Conservation (phyloP, 1,140 invertebrate genomes). For the Probaryconus sp. region DNA sequence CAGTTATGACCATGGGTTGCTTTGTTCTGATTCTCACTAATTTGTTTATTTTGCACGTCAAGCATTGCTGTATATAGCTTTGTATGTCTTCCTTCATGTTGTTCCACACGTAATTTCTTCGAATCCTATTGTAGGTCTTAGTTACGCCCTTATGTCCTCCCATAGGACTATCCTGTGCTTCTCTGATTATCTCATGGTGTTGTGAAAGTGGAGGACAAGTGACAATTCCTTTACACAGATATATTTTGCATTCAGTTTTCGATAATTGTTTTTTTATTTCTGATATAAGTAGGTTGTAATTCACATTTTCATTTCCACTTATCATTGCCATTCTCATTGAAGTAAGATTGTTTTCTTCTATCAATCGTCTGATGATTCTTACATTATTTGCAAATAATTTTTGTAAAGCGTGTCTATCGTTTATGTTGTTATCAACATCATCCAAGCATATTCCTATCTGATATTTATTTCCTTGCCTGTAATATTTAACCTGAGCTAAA, state of each 20-base stretch:
- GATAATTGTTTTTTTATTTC: neutral
- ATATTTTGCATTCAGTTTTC: neutral
- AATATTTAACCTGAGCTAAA: neutral
- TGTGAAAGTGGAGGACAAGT: neutral
- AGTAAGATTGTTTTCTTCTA: too few relatives aligned
- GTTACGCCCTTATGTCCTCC: slow-evolving; percentile 32
- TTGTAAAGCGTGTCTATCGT: neutral
- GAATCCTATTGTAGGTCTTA: slow-evolving; percentile 12
- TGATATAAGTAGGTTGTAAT: too few relatives aligned
- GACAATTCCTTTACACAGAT: neutral
- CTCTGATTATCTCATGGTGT: neutral
- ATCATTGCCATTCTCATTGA: too few relatives aligned
- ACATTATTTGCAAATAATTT: neutral
- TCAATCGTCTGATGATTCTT: too few relatives aligned
- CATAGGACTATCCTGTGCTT: slow-evolving; percentile 14
- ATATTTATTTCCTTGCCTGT: neutral
- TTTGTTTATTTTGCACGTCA: slow-evolving; percentile 23
- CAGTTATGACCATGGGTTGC: slow-evolving; percentile 21
- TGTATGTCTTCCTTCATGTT: slow-evolving; percentile 34
- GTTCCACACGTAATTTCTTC: slow-evolving; percentile 37
- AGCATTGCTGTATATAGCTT: slow-evolving; percentile 23
- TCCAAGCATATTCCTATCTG: neutral
- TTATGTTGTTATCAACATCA: neutral
- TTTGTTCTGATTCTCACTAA: slow-evolving; percentile 4
- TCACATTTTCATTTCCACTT: too few relatives aligned